These are phyloP conservation scores for Scelioninae gen. 1 DNA, from an alignment of 2,888 invertebrate species.

Conservation along the genomic window DNA sequence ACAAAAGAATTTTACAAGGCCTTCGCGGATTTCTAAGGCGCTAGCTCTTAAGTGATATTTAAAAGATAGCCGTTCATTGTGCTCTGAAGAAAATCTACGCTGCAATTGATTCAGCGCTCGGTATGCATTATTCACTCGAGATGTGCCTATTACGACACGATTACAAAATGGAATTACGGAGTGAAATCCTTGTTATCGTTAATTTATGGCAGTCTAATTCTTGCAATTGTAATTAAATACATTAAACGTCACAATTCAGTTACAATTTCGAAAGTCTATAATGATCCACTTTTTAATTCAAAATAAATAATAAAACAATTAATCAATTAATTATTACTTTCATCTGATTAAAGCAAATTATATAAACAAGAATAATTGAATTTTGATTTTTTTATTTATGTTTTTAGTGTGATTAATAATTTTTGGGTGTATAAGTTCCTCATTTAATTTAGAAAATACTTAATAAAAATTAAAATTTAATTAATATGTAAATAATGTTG, in stretches of 20 bases:
- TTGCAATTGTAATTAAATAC: constrained; percentile 11
- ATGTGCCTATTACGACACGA: constrained; percentile 50
- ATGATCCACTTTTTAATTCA: neutral
- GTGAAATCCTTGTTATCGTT: constrained; percentile 22
- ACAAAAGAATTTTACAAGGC: constrained; percentile 42
- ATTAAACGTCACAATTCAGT: too few species aligned
- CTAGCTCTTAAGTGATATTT: constrained; percentile 41
- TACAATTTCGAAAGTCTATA: too few species aligned
- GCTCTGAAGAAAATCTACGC: constrained; percentile 41
- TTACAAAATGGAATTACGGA: constrained; percentile 39
- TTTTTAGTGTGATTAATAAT: too few species aligned
- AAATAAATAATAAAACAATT: too few species aligned
- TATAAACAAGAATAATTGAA: too few species aligned
- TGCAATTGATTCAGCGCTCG: constrained; percentile 46
- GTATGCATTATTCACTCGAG: constrained; percentile 54
- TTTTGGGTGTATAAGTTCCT: too few species aligned
- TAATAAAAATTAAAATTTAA: too few species aligned
- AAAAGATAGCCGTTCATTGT: constrained; percentile 56
- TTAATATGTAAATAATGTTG: too few species aligned
- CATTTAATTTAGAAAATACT: too few species aligned
- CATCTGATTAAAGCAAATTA: too few species aligned
- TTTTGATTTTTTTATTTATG: too few species aligned
- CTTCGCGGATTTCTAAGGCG: constrained; percentile 20
- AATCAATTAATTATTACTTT: neutral
- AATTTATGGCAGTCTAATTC: constrained; percentile 12